Base-by-base conservation (phyloP, 1,140 invertebrate genomes). In the Drosophila sturtevanti region DNA sequence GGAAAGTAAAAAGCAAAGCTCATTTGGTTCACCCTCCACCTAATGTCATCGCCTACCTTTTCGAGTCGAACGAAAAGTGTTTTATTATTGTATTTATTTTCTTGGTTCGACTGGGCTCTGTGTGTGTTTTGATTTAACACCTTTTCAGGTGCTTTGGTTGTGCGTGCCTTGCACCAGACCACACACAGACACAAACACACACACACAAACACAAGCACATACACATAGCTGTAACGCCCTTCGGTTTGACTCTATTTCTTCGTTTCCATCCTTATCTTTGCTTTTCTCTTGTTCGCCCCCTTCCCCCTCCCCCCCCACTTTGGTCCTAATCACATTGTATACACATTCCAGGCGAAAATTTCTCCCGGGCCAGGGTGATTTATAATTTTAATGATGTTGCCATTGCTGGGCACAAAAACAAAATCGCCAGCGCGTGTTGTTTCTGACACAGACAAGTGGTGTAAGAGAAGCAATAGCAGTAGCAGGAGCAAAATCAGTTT, bases 91-190 rank as follows among this genome's bases (percentile, higher is more conserved):
- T 72, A 68, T 76, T 77, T 76, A 82, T 72, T 72, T 55, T 65
- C 34, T 78, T 79, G 52, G 66, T 35, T 44, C 11, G 31, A 51
- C 61, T 48, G 41, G 41, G 7, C 41, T 55, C 37, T 37, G 63
- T 63, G 71, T 37, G 63, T 63, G 71, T 79, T 82, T 86, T 86
- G 81, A 87, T 82, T 86, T 81, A 87, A 76, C 81, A 82, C 79
- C 65, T 80, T 70, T 63, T 11, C 60, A 84, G 68, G 63, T 75
- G 75, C 65, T 63, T 55, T 70, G 74, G 18, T 24, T 56, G 62
- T 41, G 52, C 35, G 22, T 18, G 58, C 58, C 10, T 16, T 14
- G 10, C 41, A 63, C 35, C 37, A 44, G 18, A 21, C 27, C 37
- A 51, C 10, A 56, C 37, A n/a, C 41, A 52, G 37, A 27, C 35